Evolutionary conservation across 2,888 invertebrate species (phyloP).

Genomic region (Acanthoscelides obtectus): DNA sequence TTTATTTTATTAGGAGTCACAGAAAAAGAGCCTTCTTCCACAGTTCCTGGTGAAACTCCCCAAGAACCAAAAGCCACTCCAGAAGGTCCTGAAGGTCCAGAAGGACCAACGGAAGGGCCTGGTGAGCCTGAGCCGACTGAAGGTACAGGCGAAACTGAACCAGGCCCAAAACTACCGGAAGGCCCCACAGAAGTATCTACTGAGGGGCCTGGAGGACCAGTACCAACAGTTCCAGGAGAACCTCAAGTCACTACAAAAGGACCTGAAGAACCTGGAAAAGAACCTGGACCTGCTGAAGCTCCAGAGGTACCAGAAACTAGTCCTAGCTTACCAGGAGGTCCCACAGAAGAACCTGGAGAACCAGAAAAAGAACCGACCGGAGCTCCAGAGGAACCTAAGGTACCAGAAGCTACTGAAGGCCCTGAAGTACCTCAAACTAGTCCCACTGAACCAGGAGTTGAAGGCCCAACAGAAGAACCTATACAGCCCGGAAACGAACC

Average conservation of each 20-base stretch:
- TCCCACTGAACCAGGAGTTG: constrained; percentile 3
- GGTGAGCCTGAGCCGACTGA: constrained; percentile 5
- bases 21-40: neutral
- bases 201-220: constrained; percentile 6
- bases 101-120: constrained; percentile 7
- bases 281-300: constrained; percentile 10
- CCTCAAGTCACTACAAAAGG: neutral
- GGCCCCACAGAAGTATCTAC: constrained; percentile 9
- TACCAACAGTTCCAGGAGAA: neutral
- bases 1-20: neutral
- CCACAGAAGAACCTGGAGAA: neutral
- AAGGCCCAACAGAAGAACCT: neutral
- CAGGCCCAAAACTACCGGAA: constrained; percentile 3
- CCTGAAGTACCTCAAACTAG: neutral
- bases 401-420: neutral
- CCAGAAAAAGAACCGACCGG: neutral
- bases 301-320: neutral
- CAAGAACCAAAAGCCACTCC: neutral
- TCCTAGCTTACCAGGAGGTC: neutral
- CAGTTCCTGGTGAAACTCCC: constrained; percentile 3
- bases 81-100: constrained; percentile 2
- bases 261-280: constrained; percentile 8
- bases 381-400: neutral
- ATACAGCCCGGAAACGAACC: neutral
- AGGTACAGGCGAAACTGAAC: neutral